Evolutionary conservation across 2,113 vertebrate genomes (phyloP).

Genomic region (Paramormyrops kingsleyae): DNA sequence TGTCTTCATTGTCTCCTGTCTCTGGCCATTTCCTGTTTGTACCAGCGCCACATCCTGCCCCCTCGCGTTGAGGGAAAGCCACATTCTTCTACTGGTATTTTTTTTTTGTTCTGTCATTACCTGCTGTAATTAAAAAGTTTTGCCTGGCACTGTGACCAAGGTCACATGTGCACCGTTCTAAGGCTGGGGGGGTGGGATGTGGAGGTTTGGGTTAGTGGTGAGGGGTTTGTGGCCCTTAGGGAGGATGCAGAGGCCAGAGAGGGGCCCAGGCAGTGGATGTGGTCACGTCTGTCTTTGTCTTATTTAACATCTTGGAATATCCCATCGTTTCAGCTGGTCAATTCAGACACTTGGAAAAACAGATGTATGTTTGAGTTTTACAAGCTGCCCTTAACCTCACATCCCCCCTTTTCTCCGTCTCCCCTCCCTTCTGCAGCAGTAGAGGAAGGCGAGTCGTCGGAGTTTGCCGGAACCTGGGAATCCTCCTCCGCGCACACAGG

Average conservation of each 20-base stretch:
- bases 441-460: conserved; percentile 87
- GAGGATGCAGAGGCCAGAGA: background rate
- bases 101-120: conserved; percentile 34
- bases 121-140: conserved; percentile 22
- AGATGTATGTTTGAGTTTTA: conserved; percentile 20
- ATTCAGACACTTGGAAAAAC: background rate
- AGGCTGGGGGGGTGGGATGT: background rate
- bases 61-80: conserved; percentile 59
- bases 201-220: background rate
- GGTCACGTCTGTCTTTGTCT: conserved; percentile 10
- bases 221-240: background rate
- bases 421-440: conserved; percentile 56
- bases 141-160: background rate
- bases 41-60: conserved; percentile 64
- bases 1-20: conserved; percentile 63
- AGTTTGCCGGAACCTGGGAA: conserved; percentile 86
- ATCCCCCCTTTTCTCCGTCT: conserved; percentile 20
- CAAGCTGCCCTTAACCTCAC: background rate
- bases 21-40: conserved; percentile 67
- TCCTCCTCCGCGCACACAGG: conserved; percentile 81
- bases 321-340: background rate
- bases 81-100: conserved; percentile 47
- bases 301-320: background rate
- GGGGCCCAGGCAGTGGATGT: background rate
- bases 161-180: background rate